These are phyloP conservation scores for Epistrophe grossulariae DNA, from an alignment of 2,888 invertebrate genomes.

Conservation along the genomic window DNA sequence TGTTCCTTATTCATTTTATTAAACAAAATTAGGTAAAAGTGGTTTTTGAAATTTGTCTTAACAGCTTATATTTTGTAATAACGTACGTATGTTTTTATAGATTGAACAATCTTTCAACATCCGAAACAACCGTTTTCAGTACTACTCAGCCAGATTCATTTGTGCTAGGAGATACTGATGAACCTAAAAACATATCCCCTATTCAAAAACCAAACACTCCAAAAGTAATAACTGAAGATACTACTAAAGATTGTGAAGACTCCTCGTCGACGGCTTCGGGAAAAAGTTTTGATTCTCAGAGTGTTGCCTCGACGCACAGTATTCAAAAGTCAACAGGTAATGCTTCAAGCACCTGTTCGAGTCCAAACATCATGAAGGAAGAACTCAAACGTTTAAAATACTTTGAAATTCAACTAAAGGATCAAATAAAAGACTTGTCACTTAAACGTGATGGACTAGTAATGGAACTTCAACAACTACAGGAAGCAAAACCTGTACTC, in stretches of 20 bases:
- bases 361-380: slow-evolving; percentile 82
- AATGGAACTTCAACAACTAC: slow-evolving; percentile 84
- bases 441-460: slow-evolving; percentile 83
- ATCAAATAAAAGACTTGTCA: slow-evolving; percentile 83
- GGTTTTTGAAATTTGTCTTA: too few relatives aligned
- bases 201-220: slow-evolving; percentile 78
- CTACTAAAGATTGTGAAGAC: slow-evolving; percentile 81
- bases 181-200: slow-evolving; percentile 79
- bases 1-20: too few relatives aligned
- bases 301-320: slow-evolving; percentile 82
- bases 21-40: not conserved
- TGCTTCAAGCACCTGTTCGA: slow-evolving; percentile 78
- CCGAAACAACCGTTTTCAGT: slow-evolving; percentile 83
- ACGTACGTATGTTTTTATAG: slow-evolving; percentile 9
- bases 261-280: slow-evolving; percentile 81
- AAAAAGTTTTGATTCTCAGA: slow-evolving; percentile 82
- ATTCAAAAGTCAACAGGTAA: slow-evolving; percentile 78
- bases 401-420: slow-evolving; percentile 82
- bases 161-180: slow-evolving; percentile 22
- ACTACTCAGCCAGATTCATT: slow-evolving; percentile 77
- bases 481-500: slow-evolving; percentile 83
- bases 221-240: slow-evolving; percentile 73
- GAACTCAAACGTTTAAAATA: slow-evolving; percentile 83
- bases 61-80: too few relatives aligned
- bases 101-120: slow-evolving; percentile 81